Conservation (phyloP, 2,113 vertebrate genomes). For the Ibidorhyncha struthersii region DNA sequence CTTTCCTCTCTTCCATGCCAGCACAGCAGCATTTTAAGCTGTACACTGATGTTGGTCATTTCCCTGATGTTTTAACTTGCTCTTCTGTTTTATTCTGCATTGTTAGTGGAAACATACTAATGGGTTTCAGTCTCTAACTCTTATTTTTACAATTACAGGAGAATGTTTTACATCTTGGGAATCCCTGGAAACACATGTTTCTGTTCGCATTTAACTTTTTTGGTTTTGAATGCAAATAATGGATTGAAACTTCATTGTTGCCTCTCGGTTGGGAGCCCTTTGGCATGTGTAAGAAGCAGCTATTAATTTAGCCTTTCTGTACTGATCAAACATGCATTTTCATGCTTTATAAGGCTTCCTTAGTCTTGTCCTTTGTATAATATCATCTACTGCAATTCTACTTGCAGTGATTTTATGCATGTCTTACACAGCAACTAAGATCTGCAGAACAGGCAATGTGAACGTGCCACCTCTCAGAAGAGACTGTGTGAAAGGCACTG, state of each 20-base stretch:
- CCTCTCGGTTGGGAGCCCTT: slow-evolving; percentile 14
- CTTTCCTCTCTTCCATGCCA: neutral
- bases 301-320: slow-evolving; percentile 51
- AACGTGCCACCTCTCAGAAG: neutral
- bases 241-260: slow-evolving; percentile 58
- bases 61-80: slow-evolving; percentile 20
- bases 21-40: neutral
- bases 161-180: slow-evolving; percentile 55
- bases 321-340: slow-evolving; percentile 39
- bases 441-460: fast-evolving
- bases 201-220: slow-evolving; percentile 20
- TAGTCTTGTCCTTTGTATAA: neutral
- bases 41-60: neutral
- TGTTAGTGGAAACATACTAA: slow-evolving; percentile 40
- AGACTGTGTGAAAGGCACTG: neutral
- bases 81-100: slow-evolving; percentile 25
- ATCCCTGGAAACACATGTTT: slow-evolving; percentile 57
- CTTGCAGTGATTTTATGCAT: neutral
- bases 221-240: slow-evolving; percentile 32
- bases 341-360: slow-evolving; percentile 45
- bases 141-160: slow-evolving; percentile 33
- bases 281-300: slow-evolving; percentile 37
- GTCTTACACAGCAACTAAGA: neutral
- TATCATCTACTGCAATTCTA: neutral
- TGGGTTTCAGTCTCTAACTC: slow-evolving; percentile 31